Evolutionary conservation across 92 coral and sea anemone genomes (phyloP), one percentile per base, ranked within the genome.

Genomic region (Porites divaricata): DNA sequence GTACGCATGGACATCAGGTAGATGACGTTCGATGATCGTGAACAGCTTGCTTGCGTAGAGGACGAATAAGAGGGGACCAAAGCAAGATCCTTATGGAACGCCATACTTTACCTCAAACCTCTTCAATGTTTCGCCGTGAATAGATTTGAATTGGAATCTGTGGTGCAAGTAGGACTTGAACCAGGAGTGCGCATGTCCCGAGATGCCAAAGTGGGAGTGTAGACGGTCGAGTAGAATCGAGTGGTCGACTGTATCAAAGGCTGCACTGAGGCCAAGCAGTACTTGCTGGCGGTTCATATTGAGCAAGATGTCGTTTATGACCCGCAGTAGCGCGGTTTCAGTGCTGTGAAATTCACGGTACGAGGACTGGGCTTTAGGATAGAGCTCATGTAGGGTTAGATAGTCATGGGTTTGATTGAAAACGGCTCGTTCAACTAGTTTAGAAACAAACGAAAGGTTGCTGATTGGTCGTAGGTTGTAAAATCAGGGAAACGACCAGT

Each of bases 401-500:
- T 70, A 65, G 41, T 70, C 72, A 56, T 70, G 84, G 61, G 83
- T 85, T 54, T 65, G 83, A 19, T 54, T 69, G 68, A 68, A 70
- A 48, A 74, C 88, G 65, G 51, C 82, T 16, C 75, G 72, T 51
- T 84, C 81, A 19, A 63, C 13, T 8, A 84, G 75, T 56, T 75
- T 87, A 67, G 87, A 88, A 70, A 76, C 83, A 64, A 88, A 81
- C 52, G 87, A 51, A 68, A 81, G 78, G 73, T 83, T 87, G 76
- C 83, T 90, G 21, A 86, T 86, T 49, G 90, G 90, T 52, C 82
- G 87, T 20, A 89, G 89, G 77, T 89, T 89, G 54, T 61, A 19
- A 45, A 89, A 89, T 89, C 92, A 77, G 86, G 83, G 75, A 88
- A 82, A 53, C 67, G 56, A 16, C 91, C 91, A 67, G 88, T 73